A percentile compares a stretch with the other conserved stretches of the same genome.
Conservation (phyloP, 2,888 invertebrate species). For the Mesochorus sp. region DNA sequence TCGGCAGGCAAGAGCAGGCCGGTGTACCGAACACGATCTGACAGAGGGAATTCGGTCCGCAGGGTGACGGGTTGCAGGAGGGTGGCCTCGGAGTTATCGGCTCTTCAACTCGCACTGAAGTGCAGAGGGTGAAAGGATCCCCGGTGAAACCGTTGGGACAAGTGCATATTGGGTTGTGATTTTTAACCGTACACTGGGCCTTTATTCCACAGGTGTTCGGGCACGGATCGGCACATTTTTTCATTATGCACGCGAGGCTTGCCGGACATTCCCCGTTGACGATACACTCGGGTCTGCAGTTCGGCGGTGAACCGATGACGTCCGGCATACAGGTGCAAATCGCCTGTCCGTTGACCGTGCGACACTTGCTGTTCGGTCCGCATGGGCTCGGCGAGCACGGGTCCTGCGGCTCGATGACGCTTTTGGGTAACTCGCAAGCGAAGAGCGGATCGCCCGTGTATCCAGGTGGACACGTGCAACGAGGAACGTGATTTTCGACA, state of each 20-base stretch:
- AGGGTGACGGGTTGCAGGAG: constrained; percentile 91
- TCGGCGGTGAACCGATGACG: constrained; percentile 90
- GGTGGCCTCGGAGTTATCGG: constrained; percentile 87
- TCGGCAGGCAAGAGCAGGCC: constrained; percentile 91
- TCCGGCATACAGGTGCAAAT: constrained; percentile 93
- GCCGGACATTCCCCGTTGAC: constrained; percentile 93
- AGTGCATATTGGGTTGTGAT: constrained; percentile 94
- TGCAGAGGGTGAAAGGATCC: constrained; percentile 92
- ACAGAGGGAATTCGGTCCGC: constrained; percentile 92
- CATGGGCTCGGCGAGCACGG: constrained; percentile 94
- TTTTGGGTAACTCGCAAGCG: constrained; percentile 74
- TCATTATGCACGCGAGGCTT: constrained; percentile 92
- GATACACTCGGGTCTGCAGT: constrained; percentile 92
- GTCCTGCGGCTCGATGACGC: constrained; percentile 80
- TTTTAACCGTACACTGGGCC: constrained; percentile 91
- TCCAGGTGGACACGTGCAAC: constrained; percentile 89
- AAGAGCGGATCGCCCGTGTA: constrained; percentile 93
- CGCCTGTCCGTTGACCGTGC: constrained; percentile 89
- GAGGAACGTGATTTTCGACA: constrained; percentile 90
- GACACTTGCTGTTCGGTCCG: constrained; percentile 93
- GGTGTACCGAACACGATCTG: constrained; percentile 88
- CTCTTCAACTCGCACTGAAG: constrained; percentile 84
- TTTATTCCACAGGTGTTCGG: constrained; percentile 93
- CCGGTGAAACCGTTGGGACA: constrained; percentile 93
- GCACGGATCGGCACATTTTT: constrained; percentile 94